Evolutionary conservation across 2,113 vertebrate species (phyloP).

Genomic region (Saccopteryx bilineata): DNA sequence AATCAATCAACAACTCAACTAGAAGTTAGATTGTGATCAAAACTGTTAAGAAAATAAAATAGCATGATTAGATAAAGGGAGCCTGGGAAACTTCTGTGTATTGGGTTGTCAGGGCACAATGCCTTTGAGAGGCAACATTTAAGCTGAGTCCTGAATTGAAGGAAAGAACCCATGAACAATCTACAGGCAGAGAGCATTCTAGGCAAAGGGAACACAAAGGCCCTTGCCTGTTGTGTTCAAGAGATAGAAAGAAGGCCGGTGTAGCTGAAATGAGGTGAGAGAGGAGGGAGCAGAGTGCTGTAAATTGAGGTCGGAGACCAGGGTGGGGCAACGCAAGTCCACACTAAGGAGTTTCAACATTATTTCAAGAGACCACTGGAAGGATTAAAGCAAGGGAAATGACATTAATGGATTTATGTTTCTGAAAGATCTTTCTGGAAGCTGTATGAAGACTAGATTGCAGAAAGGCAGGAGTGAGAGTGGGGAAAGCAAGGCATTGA

Average conservation of each 20-base stretch:
- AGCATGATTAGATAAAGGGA: neutral
- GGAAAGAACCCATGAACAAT: neutral
- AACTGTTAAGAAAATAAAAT: neutral
- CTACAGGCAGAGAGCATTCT: neutral
- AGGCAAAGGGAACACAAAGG: neutral
- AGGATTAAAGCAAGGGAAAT: neutral
- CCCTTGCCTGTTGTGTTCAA: neutral
- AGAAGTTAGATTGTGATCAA: neutral
- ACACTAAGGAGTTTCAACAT: neutral
- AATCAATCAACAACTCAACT: neutral
- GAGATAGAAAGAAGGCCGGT: neutral
- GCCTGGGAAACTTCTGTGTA: neutral
- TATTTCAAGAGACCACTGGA: neutral
- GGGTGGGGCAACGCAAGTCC: no score
- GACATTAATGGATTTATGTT: neutral
- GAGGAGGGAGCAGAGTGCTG: rapidly evolving
- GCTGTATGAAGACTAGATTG: neutral
- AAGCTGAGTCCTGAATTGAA: neutral
- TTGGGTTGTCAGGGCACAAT: neutral
- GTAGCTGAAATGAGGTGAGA: neutral
- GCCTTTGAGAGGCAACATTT: neutral
- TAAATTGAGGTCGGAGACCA: neutral
- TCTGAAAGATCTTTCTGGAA: neutral
- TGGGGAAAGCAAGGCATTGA: neutral
- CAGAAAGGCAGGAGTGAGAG: neutral